These are phyloP conservation scores for Ichneumon xanthorius DNA, from an alignment of 2,888 invertebrate genomes.

Conservation along the genomic window DNA sequence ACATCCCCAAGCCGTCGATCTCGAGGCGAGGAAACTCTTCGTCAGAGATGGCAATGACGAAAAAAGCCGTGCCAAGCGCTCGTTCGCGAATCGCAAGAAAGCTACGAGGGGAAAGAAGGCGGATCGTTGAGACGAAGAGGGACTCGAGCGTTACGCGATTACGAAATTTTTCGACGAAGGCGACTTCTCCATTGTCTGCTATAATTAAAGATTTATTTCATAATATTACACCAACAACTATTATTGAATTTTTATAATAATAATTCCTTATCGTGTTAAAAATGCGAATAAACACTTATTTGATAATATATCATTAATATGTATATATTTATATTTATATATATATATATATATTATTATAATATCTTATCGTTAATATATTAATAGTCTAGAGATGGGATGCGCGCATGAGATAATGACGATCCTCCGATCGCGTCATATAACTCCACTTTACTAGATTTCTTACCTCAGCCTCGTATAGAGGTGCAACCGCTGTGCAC, in stretches of 20 bases:
- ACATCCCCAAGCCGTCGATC: conserved; percentile 37
- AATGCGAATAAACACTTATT: conserved; percentile 84
- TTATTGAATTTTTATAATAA: conserved; percentile 84
- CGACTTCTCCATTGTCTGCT: conserved; percentile 62
- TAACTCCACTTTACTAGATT: conserved; percentile 65
- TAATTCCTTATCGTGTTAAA: conserved; percentile 83
- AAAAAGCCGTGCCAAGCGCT: not conserved
- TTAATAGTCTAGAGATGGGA: conserved; percentile 83
- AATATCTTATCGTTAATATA: conserved; percentile 81
- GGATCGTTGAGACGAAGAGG: not conserved
- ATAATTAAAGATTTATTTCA: conserved; percentile 84
- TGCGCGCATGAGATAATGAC: conserved; percentile 77
- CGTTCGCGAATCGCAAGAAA: not conserved
- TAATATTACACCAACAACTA: conserved; percentile 85
- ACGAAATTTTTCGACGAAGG: conserved; percentile 29
- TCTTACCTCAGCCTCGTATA: conserved; percentile 71
- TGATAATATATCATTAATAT: conserved; percentile 77
- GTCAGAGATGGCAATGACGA: conserved; percentile 13
- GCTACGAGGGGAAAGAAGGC: not conserved
- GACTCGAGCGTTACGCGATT: not conserved
- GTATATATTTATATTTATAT: conserved; percentile 69
- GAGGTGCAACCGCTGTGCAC: conserved; percentile 54
- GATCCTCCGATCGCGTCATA: conserved; percentile 70
- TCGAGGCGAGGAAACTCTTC: conserved; percentile 55
- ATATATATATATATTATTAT: conserved; percentile 82